Percentiles rank a stretch among this genome's conserved stretches.
These are phyloP conservation scores for Drosophila carrolli DNA, from an alignment of 1,140 invertebrate species.

Conservation along the genomic window DNA sequence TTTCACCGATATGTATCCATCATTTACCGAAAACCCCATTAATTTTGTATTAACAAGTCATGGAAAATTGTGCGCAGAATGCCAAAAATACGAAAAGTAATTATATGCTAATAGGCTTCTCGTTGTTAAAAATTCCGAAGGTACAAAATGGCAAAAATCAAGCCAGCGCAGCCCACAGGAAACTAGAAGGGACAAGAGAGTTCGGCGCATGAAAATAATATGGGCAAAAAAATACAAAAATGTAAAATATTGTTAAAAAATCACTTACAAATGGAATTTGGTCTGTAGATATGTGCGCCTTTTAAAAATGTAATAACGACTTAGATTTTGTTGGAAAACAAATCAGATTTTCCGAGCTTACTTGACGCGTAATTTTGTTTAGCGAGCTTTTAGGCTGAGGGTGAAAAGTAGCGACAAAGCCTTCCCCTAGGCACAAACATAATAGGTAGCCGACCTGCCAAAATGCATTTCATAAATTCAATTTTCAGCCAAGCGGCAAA, in stretches of 20 bases:
- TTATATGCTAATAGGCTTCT: slow-evolving; percentile 18
- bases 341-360: slow-evolving; percentile 73
- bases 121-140: not conserved
- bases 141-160: slow-evolving; percentile 9
- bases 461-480: slow-evolving; percentile 63
- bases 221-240: slow-evolving; percentile 45
- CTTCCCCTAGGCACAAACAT: not conserved
- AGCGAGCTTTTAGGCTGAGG: slow-evolving; percentile 54
- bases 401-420: slow-evolving; percentile 19
- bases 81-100: slow-evolving; percentile 55
- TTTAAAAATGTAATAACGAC: slow-evolving; percentile 24
- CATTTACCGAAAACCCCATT: slow-evolving; percentile 61
- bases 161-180: not conserved
- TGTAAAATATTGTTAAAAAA: slow-evolving; percentile 51
- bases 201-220: slow-evolving; percentile 42
- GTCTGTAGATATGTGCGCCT: slow-evolving; percentile 21
- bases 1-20: not conserved
- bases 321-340: slow-evolving; percentile 14
- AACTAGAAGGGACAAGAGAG: slow-evolving; percentile 21
- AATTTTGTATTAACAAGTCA: slow-evolving; percentile 57
- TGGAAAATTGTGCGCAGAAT: slow-evolving; percentile 55
- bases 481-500: slow-evolving; percentile 42
- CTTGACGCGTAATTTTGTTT: slow-evolving; percentile 67
- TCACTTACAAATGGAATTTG: slow-evolving; percentile 63
- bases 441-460: slow-evolving; percentile 24